Evolutionary conservation across 2,888 invertebrate genomes (phyloP).

Genomic region (Drosophila kanekoi): DNA sequence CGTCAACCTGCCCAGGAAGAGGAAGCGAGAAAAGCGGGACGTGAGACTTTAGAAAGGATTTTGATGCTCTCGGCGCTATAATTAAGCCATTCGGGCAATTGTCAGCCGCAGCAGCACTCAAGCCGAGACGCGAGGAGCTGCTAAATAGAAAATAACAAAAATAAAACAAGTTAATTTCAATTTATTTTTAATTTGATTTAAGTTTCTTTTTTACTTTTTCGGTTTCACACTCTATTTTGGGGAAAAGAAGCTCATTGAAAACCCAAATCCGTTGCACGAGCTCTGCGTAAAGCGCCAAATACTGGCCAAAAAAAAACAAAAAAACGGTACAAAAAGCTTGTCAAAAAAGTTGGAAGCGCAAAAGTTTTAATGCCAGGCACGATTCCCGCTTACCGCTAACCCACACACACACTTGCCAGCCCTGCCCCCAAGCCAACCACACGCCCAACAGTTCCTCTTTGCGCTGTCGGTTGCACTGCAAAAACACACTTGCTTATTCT

Average conservation of each 20-base stretch:
- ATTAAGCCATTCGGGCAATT: constrained; percentile 30
- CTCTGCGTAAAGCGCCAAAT: constrained; percentile 13
- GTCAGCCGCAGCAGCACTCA: constrained; percentile 20
- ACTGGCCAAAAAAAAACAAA: constrained; percentile 17
- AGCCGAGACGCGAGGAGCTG: background rate
- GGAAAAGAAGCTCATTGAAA: constrained; percentile 17
- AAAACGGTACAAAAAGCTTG: constrained; percentile 21
- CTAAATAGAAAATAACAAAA: background rate
- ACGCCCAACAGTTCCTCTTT: background rate
- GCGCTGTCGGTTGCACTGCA: constrained; percentile 12
- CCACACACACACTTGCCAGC: background rate
- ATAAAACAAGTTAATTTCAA: constrained; percentile 44
- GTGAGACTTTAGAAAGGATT: background rate
- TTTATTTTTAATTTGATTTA: constrained; percentile 46
- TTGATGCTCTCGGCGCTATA: constrained; percentile 12
- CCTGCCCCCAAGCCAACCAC: background rate
- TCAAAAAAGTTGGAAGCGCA: constrained; percentile 50
- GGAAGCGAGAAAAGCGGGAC: no score
- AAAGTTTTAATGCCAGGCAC: constrained; percentile 66
- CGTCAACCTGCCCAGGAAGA: background rate
- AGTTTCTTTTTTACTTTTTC: constrained; percentile 17
- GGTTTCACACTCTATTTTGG: constrained; percentile 4
- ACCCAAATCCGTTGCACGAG: constrained; percentile 28
- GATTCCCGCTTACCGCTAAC: constrained; percentile 33
- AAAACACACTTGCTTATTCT: constrained; percentile 17